A percentile compares a stretch with the other conserved stretches of the same genome.
These are phyloP conservation scores for Margarornis squamiger DNA, from an alignment of 2,797 vertebrate species.

Conservation along the genomic window DNA sequence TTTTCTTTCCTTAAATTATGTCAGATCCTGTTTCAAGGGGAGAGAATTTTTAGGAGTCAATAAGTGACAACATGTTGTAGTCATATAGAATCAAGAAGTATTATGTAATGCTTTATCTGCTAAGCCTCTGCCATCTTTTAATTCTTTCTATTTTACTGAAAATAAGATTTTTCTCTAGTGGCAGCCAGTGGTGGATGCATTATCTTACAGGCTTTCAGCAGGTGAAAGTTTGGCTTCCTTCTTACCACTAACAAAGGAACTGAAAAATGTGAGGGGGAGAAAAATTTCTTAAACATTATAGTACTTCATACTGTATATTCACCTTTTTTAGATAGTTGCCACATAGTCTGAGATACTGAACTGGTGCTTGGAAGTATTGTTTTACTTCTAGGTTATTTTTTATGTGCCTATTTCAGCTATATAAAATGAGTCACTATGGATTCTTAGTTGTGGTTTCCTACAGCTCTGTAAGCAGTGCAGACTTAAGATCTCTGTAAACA, in stretches of 20 bases:
- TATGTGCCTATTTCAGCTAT: not conserved
- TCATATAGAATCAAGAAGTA: not conserved
- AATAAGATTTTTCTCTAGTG: not conserved
- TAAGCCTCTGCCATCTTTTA: not conserved
- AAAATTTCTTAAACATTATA: not conserved
- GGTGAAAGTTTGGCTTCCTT: not conserved
- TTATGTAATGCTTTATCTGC: not conserved
- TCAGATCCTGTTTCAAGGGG: not conserved
- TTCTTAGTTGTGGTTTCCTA: not conserved
- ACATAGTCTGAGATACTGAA: not conserved
- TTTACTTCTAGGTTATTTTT: not conserved
- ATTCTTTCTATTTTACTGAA: not conserved
- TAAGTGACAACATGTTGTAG: not conserved
- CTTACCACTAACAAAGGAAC: not conserved
- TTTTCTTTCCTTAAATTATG: not conserved
- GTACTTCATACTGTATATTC: not conserved
- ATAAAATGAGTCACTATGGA: not conserved
- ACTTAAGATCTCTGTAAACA: not conserved
- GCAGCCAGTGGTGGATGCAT: not conserved
- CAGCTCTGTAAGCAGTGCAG: not conserved
- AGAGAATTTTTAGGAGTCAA: not conserved
- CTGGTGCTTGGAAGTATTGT: not conserved
- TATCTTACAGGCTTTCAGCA: not conserved
- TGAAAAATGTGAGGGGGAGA: not conserved
- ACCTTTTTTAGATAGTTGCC: not conserved